Conservation (phyloP, 2,113 vertebrate genomes). For the Oreotrochilus melanogaster region DNA sequence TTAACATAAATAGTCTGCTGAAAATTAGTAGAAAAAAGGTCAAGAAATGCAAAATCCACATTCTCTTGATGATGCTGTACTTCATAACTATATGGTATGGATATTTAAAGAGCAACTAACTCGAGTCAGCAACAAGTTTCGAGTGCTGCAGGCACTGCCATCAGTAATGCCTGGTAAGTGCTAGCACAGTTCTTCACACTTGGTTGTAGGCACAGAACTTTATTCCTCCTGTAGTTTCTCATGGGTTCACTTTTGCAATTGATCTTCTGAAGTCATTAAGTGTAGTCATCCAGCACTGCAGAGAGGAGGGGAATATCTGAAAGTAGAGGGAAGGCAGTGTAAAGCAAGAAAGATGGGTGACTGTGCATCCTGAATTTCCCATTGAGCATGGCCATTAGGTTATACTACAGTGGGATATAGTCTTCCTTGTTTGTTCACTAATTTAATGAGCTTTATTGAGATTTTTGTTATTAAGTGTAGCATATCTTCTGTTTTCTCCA, state of each 20-base stretch:
- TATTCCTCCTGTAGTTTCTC: background rate
- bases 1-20: constrained; percentile 17
- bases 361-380: background rate
- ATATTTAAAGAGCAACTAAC: constrained; percentile 10
- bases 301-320: background rate
- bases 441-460: background rate
- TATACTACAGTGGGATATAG: background rate
- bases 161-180: background rate
- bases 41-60: constrained; percentile 51
- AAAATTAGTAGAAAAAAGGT: constrained; percentile 58
- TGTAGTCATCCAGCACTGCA: background rate
- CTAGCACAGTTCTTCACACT: background rate
- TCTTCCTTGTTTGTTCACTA: background rate
- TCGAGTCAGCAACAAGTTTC: background rate
- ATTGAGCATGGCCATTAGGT: background rate
- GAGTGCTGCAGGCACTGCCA: background rate
- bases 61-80: background rate
- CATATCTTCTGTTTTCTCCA: background rate
- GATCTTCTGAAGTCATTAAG: background rate
- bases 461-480: background rate
- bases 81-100: background rate
- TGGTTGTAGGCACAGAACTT: background rate
- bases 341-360: background rate
- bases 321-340: background rate
- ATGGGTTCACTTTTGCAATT: background rate